Conservation (phyloP, 2,797 vertebrate genomes). For the Halcyon badia region DNA sequence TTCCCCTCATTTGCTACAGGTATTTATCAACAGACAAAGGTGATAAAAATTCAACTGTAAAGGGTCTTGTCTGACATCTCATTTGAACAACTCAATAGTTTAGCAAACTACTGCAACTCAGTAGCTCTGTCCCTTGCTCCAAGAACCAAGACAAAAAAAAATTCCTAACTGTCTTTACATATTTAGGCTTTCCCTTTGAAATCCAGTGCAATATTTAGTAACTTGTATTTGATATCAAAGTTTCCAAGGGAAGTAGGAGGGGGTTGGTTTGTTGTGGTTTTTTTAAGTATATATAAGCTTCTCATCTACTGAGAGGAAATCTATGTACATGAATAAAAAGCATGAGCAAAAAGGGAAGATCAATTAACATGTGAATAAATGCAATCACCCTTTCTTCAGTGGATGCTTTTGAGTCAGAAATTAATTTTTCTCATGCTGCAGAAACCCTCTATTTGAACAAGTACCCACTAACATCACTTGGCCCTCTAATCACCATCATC, state of each 20-base stretch:
- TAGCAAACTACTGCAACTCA: neutral
- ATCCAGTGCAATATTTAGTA: neutral
- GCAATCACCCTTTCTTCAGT: neutral
- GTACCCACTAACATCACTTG: neutral
- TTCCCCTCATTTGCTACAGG: neutral
- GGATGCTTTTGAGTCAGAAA: neutral
- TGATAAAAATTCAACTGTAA: slow-evolving; percentile 52
- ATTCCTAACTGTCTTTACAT: neutral
- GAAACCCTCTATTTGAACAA: neutral
- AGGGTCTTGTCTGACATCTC: slow-evolving; percentile 7
- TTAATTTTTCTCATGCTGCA: neutral
- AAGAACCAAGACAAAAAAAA: neutral
- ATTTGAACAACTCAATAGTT: neutral
- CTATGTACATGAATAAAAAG: neutral
- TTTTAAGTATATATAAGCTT: neutral
- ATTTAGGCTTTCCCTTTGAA: neutral
- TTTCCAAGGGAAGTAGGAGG: neutral
- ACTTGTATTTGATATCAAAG: neutral
- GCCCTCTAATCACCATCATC: neutral
- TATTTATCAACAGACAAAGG: slow-evolving; percentile 39
- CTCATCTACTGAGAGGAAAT: neutral
- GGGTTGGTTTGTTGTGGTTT: neutral
- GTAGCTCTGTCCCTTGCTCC: neutral
- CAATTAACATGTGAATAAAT: neutral
- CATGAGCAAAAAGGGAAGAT: neutral